Evolutionary conservation across 2,888 invertebrate genomes (phyloP).

Genomic region (Thereva unica): DNA sequence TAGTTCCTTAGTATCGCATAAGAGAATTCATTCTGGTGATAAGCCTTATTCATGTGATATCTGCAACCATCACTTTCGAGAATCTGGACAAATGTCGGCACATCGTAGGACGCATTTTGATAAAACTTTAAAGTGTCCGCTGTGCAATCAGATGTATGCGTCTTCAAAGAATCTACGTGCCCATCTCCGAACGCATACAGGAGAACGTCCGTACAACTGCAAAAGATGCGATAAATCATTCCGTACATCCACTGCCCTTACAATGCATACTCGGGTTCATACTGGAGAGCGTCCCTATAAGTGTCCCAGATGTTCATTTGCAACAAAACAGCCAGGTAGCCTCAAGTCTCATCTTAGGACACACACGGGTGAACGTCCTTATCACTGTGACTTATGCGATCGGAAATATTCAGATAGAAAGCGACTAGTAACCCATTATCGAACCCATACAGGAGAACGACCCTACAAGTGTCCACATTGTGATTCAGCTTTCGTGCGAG

Average conservation of each 20-base stretch:
- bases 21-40: slow-evolving; percentile 37
- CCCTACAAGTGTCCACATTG: slow-evolving; percentile 39
- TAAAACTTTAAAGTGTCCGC: slow-evolving; percentile 37
- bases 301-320: slow-evolving; percentile 32
- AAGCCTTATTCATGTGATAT: slow-evolving; percentile 36
- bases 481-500: slow-evolving; percentile 36
- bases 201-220: slow-evolving; percentile 41
- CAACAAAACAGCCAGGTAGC: slow-evolving; percentile 38
- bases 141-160: slow-evolving; percentile 37
- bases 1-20: slow-evolving; percentile 39
- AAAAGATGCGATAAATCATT: slow-evolving; percentile 39
- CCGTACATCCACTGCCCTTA: slow-evolving; percentile 37
- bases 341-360: slow-evolving; percentile 37
- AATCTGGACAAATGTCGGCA: slow-evolving; percentile 40
- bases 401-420: slow-evolving; percentile 38
- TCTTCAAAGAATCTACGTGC: slow-evolving; percentile 39
- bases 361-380: slow-evolving; percentile 38
- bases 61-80: slow-evolving; percentile 36
- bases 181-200: slow-evolving; percentile 39
- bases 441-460: slow-evolving; percentile 38
- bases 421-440: slow-evolving; percentile 36
- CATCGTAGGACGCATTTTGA: slow-evolving; percentile 39
- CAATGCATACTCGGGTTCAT: slow-evolving; percentile 37
- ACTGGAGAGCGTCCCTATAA: slow-evolving; percentile 39
- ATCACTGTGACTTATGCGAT: slow-evolving; percentile 37